Percentiles rank a stretch among this genome's conserved stretches.
phyloP scores from a whole-genome alignment of 2,797 vertebrate species.

The Cyprinella venusta region DNA sequence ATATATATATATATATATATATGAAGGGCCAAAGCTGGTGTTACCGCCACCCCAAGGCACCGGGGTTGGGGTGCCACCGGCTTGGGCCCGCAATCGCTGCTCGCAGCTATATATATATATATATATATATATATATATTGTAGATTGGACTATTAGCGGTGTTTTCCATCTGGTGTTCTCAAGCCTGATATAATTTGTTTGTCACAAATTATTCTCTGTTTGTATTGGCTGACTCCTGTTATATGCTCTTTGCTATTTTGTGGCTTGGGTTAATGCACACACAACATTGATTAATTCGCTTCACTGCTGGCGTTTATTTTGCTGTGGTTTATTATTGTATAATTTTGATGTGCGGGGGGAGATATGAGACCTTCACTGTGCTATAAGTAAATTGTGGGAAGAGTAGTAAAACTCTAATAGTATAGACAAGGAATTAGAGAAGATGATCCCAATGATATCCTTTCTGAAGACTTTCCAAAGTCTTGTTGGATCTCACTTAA shows the following conservation, averaged over 20 bases:
- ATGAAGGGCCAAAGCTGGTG: no score
- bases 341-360: background rate
- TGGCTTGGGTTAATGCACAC: constrained; percentile 9
- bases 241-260: constrained; percentile 2
- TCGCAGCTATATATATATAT: no score
- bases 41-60: no score
- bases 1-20: no score
- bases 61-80: no score
- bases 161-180: constrained; percentile 28
- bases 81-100: no score
- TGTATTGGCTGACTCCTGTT: constrained; percentile 34
- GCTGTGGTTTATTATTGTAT: constrained; percentile 13
- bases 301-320: background rate
- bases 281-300: background rate
- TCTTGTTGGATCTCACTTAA: background rate
- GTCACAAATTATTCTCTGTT: constrained; percentile 6
- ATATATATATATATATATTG: no score
- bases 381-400: constrained; percentile 1
- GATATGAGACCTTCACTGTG: background rate
- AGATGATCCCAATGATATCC: background rate
- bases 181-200: constrained; percentile 23
- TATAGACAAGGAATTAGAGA: background rate
- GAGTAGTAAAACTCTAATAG: background rate
- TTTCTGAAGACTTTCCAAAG: background rate
- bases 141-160: background rate